These are phyloP conservation scores for Scomberomorus guttatus DNA, from an alignment of 2,797 vertebrate species.

Conservation along the genomic window DNA sequence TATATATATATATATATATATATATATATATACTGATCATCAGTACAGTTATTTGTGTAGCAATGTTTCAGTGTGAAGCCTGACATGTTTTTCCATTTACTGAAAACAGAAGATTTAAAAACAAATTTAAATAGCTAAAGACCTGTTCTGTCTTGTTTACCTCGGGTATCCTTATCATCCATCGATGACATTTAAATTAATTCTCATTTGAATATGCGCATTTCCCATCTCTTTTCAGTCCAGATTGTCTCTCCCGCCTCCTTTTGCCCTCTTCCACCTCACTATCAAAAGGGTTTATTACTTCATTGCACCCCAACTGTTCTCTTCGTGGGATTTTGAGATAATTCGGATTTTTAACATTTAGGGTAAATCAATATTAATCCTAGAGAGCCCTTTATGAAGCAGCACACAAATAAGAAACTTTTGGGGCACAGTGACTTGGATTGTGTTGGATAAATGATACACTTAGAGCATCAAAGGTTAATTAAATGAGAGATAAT, in stretches of 20 bases:
- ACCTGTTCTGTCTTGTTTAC: slow-evolving; percentile 36
- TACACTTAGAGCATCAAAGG: slow-evolving; percentile 52
- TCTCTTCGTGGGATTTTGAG: slow-evolving; percentile 32
- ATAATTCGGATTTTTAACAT: slow-evolving; percentile 43
- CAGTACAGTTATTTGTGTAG: not conserved
- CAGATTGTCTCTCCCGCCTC: not conserved
- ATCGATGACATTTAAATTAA: slow-evolving; percentile 46
- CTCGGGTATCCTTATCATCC: slow-evolving; percentile 32
- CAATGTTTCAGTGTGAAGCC: slow-evolving; percentile 5
- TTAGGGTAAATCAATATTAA: slow-evolving; percentile 27
- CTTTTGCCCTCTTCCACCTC: slow-evolving; percentile 3
- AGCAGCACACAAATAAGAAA: slow-evolving; percentile 14
- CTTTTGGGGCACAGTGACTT: not conserved
- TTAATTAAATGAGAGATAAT: slow-evolving; percentile 68
- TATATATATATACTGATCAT: not conserved
- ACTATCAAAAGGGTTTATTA: slow-evolving; percentile 28
- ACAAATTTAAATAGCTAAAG: slow-evolving; percentile 32
- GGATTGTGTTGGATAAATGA: slow-evolving; percentile 40
- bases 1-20: too few species aligned
- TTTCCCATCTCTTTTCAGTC: slow-evolving; percentile 7
- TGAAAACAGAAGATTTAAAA: not conserved
- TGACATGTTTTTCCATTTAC: not conserved
- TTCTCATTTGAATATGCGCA: slow-evolving; percentile 62
- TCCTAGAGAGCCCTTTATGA: not conserved
- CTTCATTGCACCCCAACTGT: slow-evolving; percentile 32